Conservation (phyloP, 1,140 invertebrate species). For the Meloidogyne chitwoodi region DNA sequence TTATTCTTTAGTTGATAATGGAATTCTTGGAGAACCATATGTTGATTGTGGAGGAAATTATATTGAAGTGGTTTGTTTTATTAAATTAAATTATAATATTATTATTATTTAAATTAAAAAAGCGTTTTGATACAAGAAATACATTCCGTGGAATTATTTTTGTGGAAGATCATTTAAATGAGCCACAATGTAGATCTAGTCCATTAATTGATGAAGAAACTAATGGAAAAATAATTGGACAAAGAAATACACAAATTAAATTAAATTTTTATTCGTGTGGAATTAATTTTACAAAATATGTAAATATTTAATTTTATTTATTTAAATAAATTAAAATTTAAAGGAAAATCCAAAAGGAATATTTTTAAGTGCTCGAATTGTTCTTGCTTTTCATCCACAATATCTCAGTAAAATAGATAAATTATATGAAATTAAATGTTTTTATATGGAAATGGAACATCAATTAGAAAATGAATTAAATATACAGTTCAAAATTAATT, state of each 20-base stretch:
- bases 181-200: conserved; percentile 49
- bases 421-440: conserved; percentile 56
- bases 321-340: not conserved
- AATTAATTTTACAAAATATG: conserved; percentile 47
- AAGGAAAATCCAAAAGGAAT: conserved; percentile 43
- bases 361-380: conserved; percentile 46
- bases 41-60: conserved; percentile 53
- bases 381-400: conserved; percentile 55
- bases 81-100: not conserved
- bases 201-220: conserved; percentile 35
- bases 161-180: conserved; percentile 51
- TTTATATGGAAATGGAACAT: conserved; percentile 59
- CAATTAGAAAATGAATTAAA: conserved; percentile 45
- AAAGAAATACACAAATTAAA: conserved; percentile 48
- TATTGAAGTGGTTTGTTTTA: conserved; percentile 50
- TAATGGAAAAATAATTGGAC: not conserved
- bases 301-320: conserved; percentile 28
- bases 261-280: conserved; percentile 51
- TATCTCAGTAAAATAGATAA: conserved; percentile 56
- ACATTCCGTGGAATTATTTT: conserved; percentile 54
- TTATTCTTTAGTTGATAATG: conserved; percentile 37
- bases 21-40: conserved; percentile 51
- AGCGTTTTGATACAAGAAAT: conserved; percentile 52
- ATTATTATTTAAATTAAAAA: not conserved
- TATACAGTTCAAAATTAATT: conserved; percentile 37